Evolutionary conservation across 2,888 invertebrate genomes (phyloP), one percentile per base, ranked within the genome.

Genomic region (Automeris io): DNA sequence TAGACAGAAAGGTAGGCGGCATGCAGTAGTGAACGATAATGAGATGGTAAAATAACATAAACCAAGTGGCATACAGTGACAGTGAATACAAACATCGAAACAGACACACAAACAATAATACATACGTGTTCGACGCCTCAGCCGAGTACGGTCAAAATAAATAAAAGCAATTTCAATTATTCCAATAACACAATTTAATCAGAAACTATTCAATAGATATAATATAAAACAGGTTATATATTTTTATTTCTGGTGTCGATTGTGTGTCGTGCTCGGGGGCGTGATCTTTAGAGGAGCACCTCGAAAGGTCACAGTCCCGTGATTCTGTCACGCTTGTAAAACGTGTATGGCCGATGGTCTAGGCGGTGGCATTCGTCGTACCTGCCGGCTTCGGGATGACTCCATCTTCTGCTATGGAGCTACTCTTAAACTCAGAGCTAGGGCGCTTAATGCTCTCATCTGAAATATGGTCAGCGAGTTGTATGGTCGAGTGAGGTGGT

Each of bases 371-470:
- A 55, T 59, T 62, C 71, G 77, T 75, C 81, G 77, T 81, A 81
- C 85, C 86, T 86, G 75, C 75, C 63, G 69, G 71, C 80, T 78
- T 80, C 75, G 67, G 69, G 63, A 61, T 54, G 68, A 68, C 64
- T 50, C 66, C 70, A 56, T 83, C 87, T 61, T 86, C 87, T 57
- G 78, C 81, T 70, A 83, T 75, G 64, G 83, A 86, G 57, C 75
- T 72, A 64, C 91, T 92, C 83, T 94, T 94, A 69, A 94, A 92
- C 89, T 95, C 95, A 87, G 95, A 95, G 87, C 94, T 94, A 73
- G 95, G 94, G 85, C 95, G 91, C 80, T 92, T 93, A 75, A 92
- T 90, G 75, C 90, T 90, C 75, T 94, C 94, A 82, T 93, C 92
- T 93, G 77, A 70, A 85, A 87, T 70, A 71, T 76, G 74, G 77